Base-by-base conservation (phyloP, 2,888 invertebrate species). In the Lutraria lutraria region DNA sequence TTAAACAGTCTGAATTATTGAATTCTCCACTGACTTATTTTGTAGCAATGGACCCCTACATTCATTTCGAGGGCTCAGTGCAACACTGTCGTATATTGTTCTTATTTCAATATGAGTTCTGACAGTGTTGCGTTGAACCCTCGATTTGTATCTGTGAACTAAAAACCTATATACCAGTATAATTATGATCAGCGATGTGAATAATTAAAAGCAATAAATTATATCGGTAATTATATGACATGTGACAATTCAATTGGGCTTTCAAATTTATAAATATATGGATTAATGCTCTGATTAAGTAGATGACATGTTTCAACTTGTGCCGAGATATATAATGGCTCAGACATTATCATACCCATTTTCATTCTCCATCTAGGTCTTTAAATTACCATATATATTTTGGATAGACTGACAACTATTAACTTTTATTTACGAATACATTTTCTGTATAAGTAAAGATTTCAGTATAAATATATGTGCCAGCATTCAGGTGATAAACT, bases 161-260 rank as follows among this genome's bases (percentile, higher is more conserved):
- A 76, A 76, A 76, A 34, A 1, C 76, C 3, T 25, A 76, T 76
- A 43, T 43, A 43, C 43, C 43, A 8, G 43, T 43, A 43, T 43
- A n/a, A n/a, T 31, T 12, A 76, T 16, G 21, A 76, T 76, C 76
- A 76, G 1, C 19, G 25, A 76, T 12, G 19, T 16, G 34, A 76
- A 76, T 76, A 16, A 34, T 76, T 43, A 43, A 76, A 31, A 76
- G 16, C 8, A 25, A 76, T 76, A 76, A 76, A 76, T 76, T 76
- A 76, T 34, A 76, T 16, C 34, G 31, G 76, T 31, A 76, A 76
- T 76, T 76, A 76, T 76, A 76, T 34, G 34, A 19, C 76, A 31
- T 31, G 76, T 31, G 76, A 76, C 76, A 76, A 31, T 68, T 68
- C 25, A 68, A 68, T 43, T 68, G 63, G 63, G n/a, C 25, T 68